Evolutionary conservation across 2,888 invertebrate genomes (phyloP).

Genomic region (Brenthis ino): DNA sequence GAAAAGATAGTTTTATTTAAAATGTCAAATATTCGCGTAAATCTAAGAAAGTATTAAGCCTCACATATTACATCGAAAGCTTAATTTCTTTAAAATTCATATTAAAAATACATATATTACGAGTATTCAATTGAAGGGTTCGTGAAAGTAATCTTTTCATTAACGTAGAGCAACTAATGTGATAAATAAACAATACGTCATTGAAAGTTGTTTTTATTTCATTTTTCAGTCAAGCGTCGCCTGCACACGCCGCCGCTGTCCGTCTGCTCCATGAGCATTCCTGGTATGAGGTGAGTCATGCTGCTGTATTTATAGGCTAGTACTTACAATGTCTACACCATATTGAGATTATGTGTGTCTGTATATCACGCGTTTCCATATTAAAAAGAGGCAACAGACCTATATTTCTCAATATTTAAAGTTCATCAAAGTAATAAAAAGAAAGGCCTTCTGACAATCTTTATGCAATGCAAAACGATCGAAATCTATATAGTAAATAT

Average conservation of each 20-base stretch:
- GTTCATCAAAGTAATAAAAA: too few relatives aligned
- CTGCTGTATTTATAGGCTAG: conserved; percentile 50
- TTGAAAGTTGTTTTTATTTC: conserved; percentile 46
- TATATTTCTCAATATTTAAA: too few relatives aligned
- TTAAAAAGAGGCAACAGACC: conserved; percentile 1
- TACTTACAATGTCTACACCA: conserved; percentile 39
- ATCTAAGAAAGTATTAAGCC: too few relatives aligned
- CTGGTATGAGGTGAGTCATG: conserved; percentile 78
- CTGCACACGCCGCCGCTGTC: conserved; percentile 60
- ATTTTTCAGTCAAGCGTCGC: conserved; percentile 67
- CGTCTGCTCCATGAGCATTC: conserved; percentile 66
- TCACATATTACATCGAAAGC: too few relatives aligned
- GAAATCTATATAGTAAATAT: too few relatives aligned
- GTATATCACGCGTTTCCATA: conserved; percentile 14
- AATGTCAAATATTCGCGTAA: too few relatives aligned
- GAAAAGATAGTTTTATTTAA: too few relatives aligned
- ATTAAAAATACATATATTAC: background rate
- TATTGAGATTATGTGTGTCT: conserved; percentile 27
- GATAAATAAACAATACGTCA: conserved; percentile 41
- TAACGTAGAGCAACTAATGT: conserved; percentile 24
- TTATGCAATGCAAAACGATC: too few relatives aligned
- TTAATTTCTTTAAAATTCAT: too few relatives aligned
- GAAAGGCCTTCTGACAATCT: too few relatives aligned
- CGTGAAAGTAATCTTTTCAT: conserved; percentile 26
- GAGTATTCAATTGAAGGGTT: conserved; percentile 2